A percentile compares a stretch with the other conserved stretches of the same genome.
Conservation (phyloP, 1,140 invertebrate species). For the Nomia melanderi region DNA sequence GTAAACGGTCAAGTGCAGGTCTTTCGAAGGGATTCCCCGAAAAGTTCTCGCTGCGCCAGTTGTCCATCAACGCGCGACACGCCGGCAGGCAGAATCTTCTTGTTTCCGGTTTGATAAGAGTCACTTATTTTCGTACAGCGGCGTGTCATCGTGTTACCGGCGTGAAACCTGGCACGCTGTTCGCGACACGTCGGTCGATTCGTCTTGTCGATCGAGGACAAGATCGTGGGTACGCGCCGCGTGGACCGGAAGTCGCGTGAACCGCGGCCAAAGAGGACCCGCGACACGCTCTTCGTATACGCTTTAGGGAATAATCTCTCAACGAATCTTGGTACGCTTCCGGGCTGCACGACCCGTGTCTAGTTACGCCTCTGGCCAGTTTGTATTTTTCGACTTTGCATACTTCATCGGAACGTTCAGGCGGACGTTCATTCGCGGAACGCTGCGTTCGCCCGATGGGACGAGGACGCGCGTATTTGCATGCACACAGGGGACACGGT, state of each 20-base stretch:
- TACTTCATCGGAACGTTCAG: slow-evolving; percentile 48
- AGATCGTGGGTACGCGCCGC: too few species aligned
- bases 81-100: not conserved
- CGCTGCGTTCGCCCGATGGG: not conserved
- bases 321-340: slow-evolving; percentile 51
- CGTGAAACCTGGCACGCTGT: not conserved
- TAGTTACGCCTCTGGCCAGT: slow-evolving; percentile 61
- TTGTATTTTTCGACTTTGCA: slow-evolving; percentile 67
- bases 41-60: too few species aligned
- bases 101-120: slow-evolving; percentile 35
- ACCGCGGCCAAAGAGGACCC: too few species aligned
- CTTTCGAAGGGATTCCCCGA: too few species aligned
- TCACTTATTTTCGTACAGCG: slow-evolving; percentile 42
- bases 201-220: slow-evolving; percentile 16
- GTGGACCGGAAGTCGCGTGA: too few species aligned
- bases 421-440: slow-evolving; percentile 25
- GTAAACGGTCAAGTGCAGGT: too few species aligned
- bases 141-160: slow-evolving; percentile 1
- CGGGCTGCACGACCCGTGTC: slow-evolving; percentile 47
- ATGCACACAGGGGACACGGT: slow-evolving; percentile 24
- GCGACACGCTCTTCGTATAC: slow-evolving; percentile 55
- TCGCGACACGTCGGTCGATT: too few species aligned
- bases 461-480: not conserved
- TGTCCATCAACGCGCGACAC: too few species aligned
- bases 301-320: slow-evolving; percentile 55